Evolutionary conservation across 2,113 vertebrate genomes (phyloP).

Genomic region (Daphoenositta chrysoptera): DNA sequence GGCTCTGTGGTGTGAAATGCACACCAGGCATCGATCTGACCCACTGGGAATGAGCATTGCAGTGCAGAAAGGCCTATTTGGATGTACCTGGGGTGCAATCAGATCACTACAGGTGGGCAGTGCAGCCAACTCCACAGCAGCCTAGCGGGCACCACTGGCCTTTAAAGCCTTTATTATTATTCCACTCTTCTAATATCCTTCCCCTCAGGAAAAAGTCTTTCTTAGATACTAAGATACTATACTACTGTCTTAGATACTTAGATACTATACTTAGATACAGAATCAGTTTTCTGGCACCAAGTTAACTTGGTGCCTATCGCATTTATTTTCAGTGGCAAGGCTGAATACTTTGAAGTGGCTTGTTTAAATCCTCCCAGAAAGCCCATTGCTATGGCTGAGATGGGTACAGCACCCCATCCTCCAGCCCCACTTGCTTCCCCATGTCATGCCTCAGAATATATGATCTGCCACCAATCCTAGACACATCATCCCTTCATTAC

Average conservation of each 20-base stretch:
- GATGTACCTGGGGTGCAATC: neutral
- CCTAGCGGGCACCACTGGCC: neutral
- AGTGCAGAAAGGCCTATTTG: neutral
- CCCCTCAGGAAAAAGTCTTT: neutral
- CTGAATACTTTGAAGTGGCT: neutral
- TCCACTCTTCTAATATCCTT: neutral
- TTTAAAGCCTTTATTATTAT: neutral
- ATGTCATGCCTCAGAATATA: neutral
- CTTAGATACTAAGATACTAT: neutral
- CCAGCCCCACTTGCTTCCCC: neutral
- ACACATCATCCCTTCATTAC: neutral
- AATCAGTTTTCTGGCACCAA: neutral
- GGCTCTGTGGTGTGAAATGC: neutral
- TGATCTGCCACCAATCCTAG: neutral
- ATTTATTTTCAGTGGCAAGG: neutral
- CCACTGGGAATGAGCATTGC: neutral
- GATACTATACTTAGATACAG: neutral
- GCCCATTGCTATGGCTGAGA: neutral
- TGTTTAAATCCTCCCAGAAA: neutral
- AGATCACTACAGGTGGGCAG: neutral
- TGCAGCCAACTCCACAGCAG: neutral
- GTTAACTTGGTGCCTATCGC: neutral
- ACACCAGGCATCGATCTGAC: neutral
- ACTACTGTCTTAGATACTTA: too few relatives aligned
- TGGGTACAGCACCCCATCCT: neutral